A percentile compares a stretch with the other conserved stretches of the same genome.
These are phyloP conservation scores for Rhagophthalmus giganteus DNA, from an alignment of 2,888 invertebrate species.

Conservation along the genomic window DNA sequence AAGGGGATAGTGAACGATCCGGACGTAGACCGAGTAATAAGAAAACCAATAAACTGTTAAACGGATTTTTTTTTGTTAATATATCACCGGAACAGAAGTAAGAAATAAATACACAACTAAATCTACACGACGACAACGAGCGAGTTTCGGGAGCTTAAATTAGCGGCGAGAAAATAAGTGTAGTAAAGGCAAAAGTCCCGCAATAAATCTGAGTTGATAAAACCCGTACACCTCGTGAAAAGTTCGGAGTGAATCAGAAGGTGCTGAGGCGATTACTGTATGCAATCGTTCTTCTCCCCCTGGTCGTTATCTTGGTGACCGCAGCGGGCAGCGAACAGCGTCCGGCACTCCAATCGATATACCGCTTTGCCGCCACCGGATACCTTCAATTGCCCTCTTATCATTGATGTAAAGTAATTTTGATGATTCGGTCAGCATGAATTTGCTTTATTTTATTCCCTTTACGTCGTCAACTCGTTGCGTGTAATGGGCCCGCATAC, in stretches of 20 bases:
- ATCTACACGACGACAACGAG: slow-evolving; percentile 10
- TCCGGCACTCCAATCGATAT: slow-evolving; percentile 37
- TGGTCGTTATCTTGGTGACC: slow-evolving; percentile 37
- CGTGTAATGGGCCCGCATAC: background rate
- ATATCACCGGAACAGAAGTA: slow-evolving; percentile 1
- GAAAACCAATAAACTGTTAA: too few relatives aligned
- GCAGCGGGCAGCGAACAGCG: slow-evolving; percentile 34
- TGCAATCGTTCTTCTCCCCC: slow-evolving; percentile 38
- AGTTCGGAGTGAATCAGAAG: slow-evolving; percentile 32
- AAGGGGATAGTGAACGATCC: too few relatives aligned
- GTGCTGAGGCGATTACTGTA: slow-evolving; percentile 38
- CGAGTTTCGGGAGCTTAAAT: slow-evolving; percentile 20
- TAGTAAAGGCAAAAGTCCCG: slow-evolving; percentile 20
- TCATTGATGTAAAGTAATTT: slow-evolving; percentile 29
- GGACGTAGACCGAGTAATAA: too few relatives aligned
- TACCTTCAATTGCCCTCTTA: slow-evolving; percentile 38
- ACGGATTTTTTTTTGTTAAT: slow-evolving; percentile 2
- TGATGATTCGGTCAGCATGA: slow-evolving; percentile 20
- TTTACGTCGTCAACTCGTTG: background rate
- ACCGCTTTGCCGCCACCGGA: slow-evolving; percentile 34
- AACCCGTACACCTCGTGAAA: slow-evolving; percentile 30
- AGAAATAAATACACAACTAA: slow-evolving; percentile 8
- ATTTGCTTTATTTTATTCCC: slow-evolving; percentile 8
- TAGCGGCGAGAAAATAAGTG: slow-evolving; percentile 22
- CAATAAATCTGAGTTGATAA: slow-evolving; percentile 31